These are phyloP conservation scores for Oreonectes daqikongensis DNA, from an alignment of 2,797 vertebrate genomes.

Conservation along the genomic window DNA sequence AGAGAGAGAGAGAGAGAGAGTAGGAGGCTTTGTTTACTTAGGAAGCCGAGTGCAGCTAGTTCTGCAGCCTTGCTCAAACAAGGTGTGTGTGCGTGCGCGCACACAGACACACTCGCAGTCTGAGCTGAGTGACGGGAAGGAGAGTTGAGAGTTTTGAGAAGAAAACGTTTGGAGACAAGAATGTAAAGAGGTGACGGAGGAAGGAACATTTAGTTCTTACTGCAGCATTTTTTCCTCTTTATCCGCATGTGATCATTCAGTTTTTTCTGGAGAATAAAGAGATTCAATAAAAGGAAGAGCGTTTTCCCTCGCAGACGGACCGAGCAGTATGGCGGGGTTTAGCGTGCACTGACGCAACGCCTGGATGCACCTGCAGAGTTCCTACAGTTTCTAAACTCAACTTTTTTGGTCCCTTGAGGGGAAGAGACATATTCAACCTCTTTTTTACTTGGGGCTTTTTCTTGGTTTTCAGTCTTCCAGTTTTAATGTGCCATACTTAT, in stretches of 20 bases:
- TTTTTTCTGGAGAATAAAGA: constrained; percentile 4
- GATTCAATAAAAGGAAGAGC: neutral
- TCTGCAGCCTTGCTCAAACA: constrained; percentile 66
- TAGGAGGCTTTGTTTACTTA: constrained; percentile 82
- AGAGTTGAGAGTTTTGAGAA: constrained; percentile 53
- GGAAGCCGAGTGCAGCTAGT: constrained; percentile 68
- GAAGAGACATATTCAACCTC: neutral
- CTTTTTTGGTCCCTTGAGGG: neutral
- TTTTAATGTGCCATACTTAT: constrained; percentile 12
- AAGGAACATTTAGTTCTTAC: constrained; percentile 64
- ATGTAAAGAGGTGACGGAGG: constrained; percentile 30
- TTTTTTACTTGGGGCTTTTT: neutral
- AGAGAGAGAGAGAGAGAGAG: constrained; percentile 36
- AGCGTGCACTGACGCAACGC: constrained; percentile 12
- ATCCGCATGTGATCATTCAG: neutral
- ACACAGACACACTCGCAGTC: constrained; percentile 38
- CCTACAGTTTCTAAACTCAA: constrained; percentile 39
- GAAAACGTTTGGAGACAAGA: constrained; percentile 52
- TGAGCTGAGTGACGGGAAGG: constrained; percentile 49
- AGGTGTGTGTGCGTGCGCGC: constrained; percentile 47
- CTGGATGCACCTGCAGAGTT: constrained; percentile 36
- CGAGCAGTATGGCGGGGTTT: constrained; percentile 28
- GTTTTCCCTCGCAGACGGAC: neutral
- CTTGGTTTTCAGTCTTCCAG: neutral
- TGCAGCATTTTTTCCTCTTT: constrained; percentile 48